Base-by-base conservation (phyloP, 2,888 invertebrate species). In the Rhimphoctona megacephalus region DNA sequence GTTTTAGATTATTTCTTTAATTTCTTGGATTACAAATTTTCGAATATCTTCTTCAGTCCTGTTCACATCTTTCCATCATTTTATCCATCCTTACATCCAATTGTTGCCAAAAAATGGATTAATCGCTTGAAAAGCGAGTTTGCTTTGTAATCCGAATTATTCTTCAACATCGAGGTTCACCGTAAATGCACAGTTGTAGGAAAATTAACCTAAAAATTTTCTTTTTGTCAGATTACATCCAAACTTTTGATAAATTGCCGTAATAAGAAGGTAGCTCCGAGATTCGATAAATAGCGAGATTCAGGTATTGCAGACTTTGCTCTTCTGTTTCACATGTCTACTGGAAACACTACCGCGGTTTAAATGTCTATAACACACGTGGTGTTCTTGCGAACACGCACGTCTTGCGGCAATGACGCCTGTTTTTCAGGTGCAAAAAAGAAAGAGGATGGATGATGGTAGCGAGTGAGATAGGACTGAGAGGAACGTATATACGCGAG, bases 321-420 rank as follows among this genome's bases (percentile, higher is more conserved):
- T 66, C 52, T 77, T 43, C 52, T 33, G n/a, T 66, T 43, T 70
- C 57, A 81, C 81, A 66, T 49, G 52, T 49, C 67, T 72, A 77
- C 61, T 78, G 49, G 67, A 30, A 22, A 49, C 66, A 64, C 72
- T 22, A 33, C 30, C 79, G 79, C 61, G 73, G 69, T 77, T 83
- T 72, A 67, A 70, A 80, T 80, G 79, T 76, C 70, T 80, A 80
- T 83, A 79, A 66, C 69, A 76, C 82, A 49, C 74, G 54, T 66
- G 52, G 73, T 70, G 46, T 82, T 72, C 67, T 67, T 74, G 81
- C 39, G 49, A 67, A 67, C 78, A 69, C 73, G 67, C 61, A 57
- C 64, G 72, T 66, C 76, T 54, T n/a, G 70, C 77, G 64, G 73
- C 54, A 67, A 79, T 83, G 76, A 83, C 83, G 83, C 79, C 57